phyloP scores from a whole-genome alignment of 2,888 invertebrate species.

The Cyrtodaria siliqua region DNA sequence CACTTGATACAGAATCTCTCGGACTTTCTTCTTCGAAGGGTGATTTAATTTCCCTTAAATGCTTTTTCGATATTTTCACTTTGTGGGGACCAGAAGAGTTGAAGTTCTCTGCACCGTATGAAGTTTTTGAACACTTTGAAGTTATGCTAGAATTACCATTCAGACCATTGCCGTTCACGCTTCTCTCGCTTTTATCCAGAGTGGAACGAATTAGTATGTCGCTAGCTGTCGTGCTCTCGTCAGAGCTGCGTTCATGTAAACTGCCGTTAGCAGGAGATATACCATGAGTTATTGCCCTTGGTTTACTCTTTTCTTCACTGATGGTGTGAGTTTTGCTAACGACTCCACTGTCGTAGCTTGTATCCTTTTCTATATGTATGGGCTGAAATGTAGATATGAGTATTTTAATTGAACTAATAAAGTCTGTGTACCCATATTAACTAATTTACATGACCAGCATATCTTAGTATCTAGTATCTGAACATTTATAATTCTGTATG shows the following conservation, averaged over 20 bases:
- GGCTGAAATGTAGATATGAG: no score
- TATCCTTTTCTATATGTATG: neutral
- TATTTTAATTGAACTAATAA: no score
- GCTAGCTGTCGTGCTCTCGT: constrained; percentile 76
- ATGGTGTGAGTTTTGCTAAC: constrained; percentile 54
- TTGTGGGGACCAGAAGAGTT: constrained; percentile 73
- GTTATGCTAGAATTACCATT: constrained; percentile 48
- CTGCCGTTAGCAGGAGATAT: constrained; percentile 17
- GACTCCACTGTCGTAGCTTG: constrained; percentile 71
- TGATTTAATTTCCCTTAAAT: constrained; percentile 76
- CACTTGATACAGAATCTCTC: constrained; percentile 57
- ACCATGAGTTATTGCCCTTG: constrained; percentile 16
- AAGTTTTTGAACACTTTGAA: constrained; percentile 69
- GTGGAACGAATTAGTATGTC: constrained; percentile 75
- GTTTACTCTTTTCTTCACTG: constrained; percentile 37
- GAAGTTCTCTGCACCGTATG: constrained; percentile 71
- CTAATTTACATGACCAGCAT: no score
- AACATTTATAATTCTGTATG: no score
- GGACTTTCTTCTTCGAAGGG: constrained; percentile 67
- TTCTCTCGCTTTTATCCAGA: constrained; percentile 57
- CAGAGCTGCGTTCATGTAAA: constrained; percentile 62
- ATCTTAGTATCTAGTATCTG: no score
- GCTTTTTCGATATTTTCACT: constrained; percentile 77
- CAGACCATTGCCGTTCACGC: constrained; percentile 43
- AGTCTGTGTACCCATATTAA: no score